Evolutionary conservation across 2,113 vertebrate species (phyloP).

Genomic region (Rhipidura dahli): DNA sequence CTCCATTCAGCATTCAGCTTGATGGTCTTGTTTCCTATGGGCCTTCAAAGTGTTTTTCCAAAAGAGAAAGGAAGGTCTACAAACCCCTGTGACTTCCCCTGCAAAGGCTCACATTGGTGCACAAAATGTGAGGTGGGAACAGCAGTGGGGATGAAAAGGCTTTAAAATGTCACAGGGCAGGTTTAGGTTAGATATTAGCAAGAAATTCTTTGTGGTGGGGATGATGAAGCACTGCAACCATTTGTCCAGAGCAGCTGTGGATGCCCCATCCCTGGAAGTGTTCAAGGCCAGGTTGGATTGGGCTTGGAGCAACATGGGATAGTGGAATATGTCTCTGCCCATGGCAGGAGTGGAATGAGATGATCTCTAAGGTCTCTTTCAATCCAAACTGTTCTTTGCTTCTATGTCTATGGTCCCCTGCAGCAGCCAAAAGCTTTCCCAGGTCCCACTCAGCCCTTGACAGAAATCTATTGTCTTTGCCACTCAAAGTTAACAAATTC

Average conservation of each 20-base stretch:
- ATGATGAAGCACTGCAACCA: neutral
- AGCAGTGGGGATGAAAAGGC: neutral
- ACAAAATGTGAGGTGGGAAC: neutral
- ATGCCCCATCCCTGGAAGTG: neutral
- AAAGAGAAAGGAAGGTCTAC: neutral
- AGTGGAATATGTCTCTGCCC: neutral
- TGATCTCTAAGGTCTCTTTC: neutral
- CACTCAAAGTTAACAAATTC: neutral
- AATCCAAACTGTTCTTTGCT: neutral
- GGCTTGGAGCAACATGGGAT: neutral
- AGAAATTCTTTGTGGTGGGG: neutral
- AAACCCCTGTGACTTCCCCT: neutral
- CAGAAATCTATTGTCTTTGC: neutral
- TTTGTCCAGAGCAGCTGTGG: neutral
- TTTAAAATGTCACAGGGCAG: neutral
- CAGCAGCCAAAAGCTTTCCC: neutral
- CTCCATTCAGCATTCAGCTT: neutral
- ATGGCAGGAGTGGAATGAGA: too few relatives aligned
- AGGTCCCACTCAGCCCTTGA: neutral
- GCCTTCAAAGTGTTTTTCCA: neutral
- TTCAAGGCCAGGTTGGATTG: neutral
- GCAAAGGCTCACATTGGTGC: rapidly evolving
- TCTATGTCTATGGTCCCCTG: neutral
- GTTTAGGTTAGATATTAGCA: neutral
- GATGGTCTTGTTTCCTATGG: neutral